phyloP scores from a whole-genome alignment of 1,140 invertebrate genomes.

The Drosophila jambulina region DNA sequence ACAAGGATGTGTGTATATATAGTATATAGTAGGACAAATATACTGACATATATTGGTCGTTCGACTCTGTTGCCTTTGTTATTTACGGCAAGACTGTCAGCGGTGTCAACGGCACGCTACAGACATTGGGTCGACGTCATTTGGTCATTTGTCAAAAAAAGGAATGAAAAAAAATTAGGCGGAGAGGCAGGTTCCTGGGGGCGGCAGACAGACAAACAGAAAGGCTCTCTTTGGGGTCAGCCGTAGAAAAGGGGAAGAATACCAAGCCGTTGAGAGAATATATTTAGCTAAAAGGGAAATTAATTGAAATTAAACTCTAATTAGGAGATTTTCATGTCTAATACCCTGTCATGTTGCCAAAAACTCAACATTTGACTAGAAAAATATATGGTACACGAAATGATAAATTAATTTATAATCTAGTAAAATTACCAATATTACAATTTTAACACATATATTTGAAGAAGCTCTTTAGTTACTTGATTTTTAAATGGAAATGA shows the following conservation, averaged over 20 bases:
- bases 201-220: slow-evolving; percentile 31
- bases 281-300: neutral
- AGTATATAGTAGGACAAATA: neutral
- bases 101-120: slow-evolving; percentile 56
- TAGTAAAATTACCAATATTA: neutral
- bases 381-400: neutral
- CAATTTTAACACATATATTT: neutral
- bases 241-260: neutral
- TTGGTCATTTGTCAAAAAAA: slow-evolving; percentile 55
- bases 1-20: neutral
- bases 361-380: neutral
- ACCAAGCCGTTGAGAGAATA: neutral
- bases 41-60: slow-evolving; percentile 24
- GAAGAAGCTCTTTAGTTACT: neutral
- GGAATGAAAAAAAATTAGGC: neutral
- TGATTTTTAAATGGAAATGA: neutral
- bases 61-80: slow-evolving; percentile 43
- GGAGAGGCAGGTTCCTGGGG: slow-evolving; percentile 1
- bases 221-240: slow-evolving; percentile 13
- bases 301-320: neutral
- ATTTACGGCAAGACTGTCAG: slow-evolving; percentile 57
- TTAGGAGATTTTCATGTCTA: too few species aligned
- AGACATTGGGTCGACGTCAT: slow-evolving; percentile 57
- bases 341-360: neutral
- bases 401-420: neutral